Evolutionary conservation across 2,113 vertebrate species (phyloP), one percentile per base, ranked within the genome.

Genomic region (Panthera leo): DNA sequence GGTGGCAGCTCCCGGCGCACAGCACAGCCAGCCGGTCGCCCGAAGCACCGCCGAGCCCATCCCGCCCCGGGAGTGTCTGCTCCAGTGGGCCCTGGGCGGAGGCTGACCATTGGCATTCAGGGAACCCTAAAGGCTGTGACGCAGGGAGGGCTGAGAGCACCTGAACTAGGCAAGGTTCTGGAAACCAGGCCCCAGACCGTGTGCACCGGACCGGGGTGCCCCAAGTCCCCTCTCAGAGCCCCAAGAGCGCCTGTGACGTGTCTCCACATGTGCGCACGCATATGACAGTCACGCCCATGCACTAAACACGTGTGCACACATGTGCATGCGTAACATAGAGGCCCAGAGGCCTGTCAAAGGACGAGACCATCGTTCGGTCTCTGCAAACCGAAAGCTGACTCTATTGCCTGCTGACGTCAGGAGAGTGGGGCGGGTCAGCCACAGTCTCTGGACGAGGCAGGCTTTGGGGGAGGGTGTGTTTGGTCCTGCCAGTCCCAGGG

Each of bases 351-450:
- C 25, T 11, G 16, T 36, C 15, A 0, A 10, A n/a, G 89, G 76
- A 27, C n/a, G 0, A 51, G 76, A 4, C 19, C 1, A 1, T 36
- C 1, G 0, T 42, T n/a, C 36, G 0, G 1, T 3, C 0, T 45
- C 91, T 5, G 39, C 27, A 10, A 45, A 31, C 61, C 11, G 4
- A 39, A n/a, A 29, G 42, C 42, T 25, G 23, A 19, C 23, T 5
- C 4, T 9, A 12, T 0, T 10, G 42, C 29, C n/a, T 9, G 1
- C 36, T 12, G 10, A 10, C 4, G 78, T 21, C 48, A 0, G 48
- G 21, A 53, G 67, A 15, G 7, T 3, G 55, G 36, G 5, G 7
- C 5, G 0, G 11, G 63, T 21, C 18, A 5, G 45, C 27, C 65
- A 3, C 65, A 1, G 39, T 23, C 18, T n/a, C 76, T 9, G 27